These are phyloP conservation scores for Trichogramma pretiosum DNA, from an alignment of 1,140 invertebrate genomes.

Conservation along the genomic window DNA sequence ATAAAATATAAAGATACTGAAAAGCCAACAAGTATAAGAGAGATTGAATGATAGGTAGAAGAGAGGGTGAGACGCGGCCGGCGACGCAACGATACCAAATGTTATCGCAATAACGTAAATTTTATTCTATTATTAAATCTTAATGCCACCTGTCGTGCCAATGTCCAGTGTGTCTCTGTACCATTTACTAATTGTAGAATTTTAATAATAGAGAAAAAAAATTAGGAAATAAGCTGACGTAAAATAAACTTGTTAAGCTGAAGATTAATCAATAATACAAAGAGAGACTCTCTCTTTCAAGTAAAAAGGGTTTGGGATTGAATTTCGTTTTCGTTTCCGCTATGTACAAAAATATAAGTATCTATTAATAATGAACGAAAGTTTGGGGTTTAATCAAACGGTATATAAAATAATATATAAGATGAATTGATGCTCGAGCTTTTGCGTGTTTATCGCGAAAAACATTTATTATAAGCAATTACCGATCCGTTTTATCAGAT, in stretches of 20 bases:
- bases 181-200: slow-evolving; percentile 45
- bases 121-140: slow-evolving; percentile 49
- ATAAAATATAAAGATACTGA: no score
- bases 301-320: slow-evolving; percentile 3
- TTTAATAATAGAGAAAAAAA: no score
- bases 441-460: no score
- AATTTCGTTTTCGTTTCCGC: slow-evolving; percentile 2
- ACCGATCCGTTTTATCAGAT: not conserved
- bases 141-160: slow-evolving; percentile 49
- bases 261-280: no score
- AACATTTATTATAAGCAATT: slow-evolving; percentile 12
- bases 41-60: no score
- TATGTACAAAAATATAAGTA: no score
- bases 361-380: no score
- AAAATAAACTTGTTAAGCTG: slow-evolving; percentile 9
- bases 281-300: no score
- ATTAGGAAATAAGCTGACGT: no score
- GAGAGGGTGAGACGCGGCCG: slow-evolving; percentile 29
- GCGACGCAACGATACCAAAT: slow-evolving; percentile 49
- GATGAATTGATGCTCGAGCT: slow-evolving; percentile 8
- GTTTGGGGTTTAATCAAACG: no score
- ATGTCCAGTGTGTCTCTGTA: slow-evolving; percentile 48
- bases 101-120: slow-evolving; percentile 50
- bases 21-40: no score
- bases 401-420: slow-evolving; percentile 1